phyloP scores from a whole-genome alignment of 2,113 vertebrate genomes.

The Crocuta crocuta region DNA sequence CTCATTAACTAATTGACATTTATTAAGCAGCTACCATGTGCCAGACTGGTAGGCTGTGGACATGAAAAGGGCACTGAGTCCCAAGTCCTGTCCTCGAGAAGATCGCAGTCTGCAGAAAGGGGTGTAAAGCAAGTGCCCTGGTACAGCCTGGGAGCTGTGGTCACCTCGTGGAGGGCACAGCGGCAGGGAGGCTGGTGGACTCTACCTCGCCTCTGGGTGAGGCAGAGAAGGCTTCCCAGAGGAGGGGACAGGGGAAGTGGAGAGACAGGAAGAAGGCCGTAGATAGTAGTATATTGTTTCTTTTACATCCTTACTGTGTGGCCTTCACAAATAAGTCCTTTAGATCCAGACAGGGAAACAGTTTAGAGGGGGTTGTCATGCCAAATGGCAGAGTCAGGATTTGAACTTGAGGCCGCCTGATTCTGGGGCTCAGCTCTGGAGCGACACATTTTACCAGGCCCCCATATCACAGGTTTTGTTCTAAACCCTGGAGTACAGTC shows the following conservation, averaged over 20 bases:
- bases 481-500: background rate
- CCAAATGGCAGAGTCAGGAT: background rate
- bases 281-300: background rate
- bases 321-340: background rate
- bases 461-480: background rate
- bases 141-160: background rate
- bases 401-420: background rate
- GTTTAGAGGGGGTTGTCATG: background rate
- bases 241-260: background rate
- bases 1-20: background rate
- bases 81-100: background rate
- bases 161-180: background rate
- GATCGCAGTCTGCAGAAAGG: background rate
- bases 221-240: background rate
- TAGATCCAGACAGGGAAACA: background rate
- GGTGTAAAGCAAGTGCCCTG: background rate
- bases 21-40: background rate
- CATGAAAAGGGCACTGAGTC: background rate
- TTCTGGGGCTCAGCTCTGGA: background rate
- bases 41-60: background rate
- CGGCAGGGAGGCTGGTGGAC: rapidly evolving
- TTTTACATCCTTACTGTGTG: background rate
- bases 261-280: background rate
- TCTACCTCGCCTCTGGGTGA: background rate
- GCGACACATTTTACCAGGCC: background rate